Conservation (phyloP, 1,140 invertebrate genomes). For the Drosophila santomea region DNA sequence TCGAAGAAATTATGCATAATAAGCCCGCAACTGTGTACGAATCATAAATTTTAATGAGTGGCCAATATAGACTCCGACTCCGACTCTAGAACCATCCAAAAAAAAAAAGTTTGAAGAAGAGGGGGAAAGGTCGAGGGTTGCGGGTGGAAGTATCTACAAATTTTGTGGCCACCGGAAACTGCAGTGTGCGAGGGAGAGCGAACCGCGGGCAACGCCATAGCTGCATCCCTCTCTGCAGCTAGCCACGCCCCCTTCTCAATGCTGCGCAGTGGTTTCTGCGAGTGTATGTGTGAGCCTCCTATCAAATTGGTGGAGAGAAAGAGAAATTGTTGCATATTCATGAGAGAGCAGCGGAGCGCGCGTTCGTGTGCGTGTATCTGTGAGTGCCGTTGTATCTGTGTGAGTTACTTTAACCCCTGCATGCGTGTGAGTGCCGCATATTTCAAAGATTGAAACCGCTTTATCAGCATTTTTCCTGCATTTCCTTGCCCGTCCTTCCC, state of each 20-base stretch:
- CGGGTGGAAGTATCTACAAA: conserved; percentile 23
- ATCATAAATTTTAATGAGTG: conserved; percentile 83
- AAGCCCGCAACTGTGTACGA: conserved; percentile 72
- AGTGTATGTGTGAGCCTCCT: conserved; percentile 36
- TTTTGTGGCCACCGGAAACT: conserved; percentile 36
- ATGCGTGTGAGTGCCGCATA: conserved; percentile 54
- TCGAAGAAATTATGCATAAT: conserved; percentile 61
- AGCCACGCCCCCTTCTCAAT: conserved; percentile 58
- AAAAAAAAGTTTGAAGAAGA: neutral
- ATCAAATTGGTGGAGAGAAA: conserved; percentile 58
- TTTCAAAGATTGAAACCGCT: conserved; percentile 67
- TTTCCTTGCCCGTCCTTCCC: conserved; percentile 32
- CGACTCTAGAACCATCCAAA: conserved; percentile 30
- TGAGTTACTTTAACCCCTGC: neutral
- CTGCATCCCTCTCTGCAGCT: conserved; percentile 46
- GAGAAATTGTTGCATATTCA: conserved; percentile 67
- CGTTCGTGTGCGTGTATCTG: conserved; percentile 25
- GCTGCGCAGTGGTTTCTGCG: conserved; percentile 60
- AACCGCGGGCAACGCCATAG: conserved; percentile 45
- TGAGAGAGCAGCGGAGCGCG: conserved; percentile 51
- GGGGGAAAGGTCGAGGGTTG: neutral
- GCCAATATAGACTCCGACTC: conserved; percentile 32
- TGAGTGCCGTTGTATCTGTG: conserved; percentile 22
- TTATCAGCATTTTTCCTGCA: conserved; percentile 79
- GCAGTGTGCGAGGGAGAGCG: conserved; percentile 65